Base-by-base conservation (phyloP, 1,140 invertebrate genomes). In the Trachymyrmex cornetzi region DNA sequence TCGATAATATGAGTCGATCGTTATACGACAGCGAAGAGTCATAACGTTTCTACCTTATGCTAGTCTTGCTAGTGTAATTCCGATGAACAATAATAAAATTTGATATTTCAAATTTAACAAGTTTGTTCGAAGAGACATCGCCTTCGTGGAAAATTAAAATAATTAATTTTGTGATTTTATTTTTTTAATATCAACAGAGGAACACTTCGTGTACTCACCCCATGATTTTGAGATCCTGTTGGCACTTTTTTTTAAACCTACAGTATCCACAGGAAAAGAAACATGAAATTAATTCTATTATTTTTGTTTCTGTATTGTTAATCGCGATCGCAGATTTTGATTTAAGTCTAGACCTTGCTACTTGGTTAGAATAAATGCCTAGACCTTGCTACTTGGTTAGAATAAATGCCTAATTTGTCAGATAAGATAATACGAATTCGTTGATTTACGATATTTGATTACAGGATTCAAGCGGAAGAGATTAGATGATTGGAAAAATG, bases 401-500 rank as follows among this genome's bases (percentile, higher is more conserved):
- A 55, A 61, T 63, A 77, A 89, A 30, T 53, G n/a, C 44, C n/a
- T n/a, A n/a, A n/a, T 77, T 87, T 55, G 22, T n/a, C 14, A 72
- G 88, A 89, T 89, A 89, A 89, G 88, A 89, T 89, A 89, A 59
- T 44, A 38, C 24, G 24, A 81, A 69, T 55, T 80, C 7, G 48
- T 27, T 12, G 22, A 77, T 61, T 63, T 57, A 11, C 30, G 5
- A 77, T 11, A 2, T 64, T 16, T 64, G 77, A 80, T 69, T 81
- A 16, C 30, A 9, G 11, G 34, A 24, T 67, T n/a, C 27, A 30
- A 22, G 19, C 53, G 64, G 19, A 59, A 72, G 24, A 69, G 66
- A 71, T 80, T 48, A 12, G 27, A 38, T 44, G n/a, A 44, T 55
- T 19, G 2, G 14, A 24, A 53, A 53, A 24, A 22, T 24, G 19